Evolutionary conservation across 2,113 vertebrate genomes (phyloP).

Genomic region (Prolemur simus): DNA sequence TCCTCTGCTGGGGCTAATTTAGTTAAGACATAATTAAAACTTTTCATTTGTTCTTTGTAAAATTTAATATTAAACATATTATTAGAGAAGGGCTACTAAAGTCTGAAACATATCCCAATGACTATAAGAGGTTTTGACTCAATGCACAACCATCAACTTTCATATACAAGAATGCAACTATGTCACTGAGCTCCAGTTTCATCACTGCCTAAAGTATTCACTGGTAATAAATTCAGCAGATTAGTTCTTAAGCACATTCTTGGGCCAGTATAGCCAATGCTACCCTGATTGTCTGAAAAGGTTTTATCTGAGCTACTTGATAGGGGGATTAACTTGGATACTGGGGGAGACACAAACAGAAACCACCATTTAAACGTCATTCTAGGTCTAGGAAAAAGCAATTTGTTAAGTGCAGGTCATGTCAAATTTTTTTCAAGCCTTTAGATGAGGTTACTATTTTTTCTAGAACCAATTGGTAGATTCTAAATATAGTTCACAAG

Average conservation of each 20-base stretch:
- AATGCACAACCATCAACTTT: not conserved
- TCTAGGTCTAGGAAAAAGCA: conserved; percentile 39
- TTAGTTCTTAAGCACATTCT: conserved; percentile 43
- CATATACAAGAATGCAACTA: not conserved
- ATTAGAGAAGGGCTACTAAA: not conserved
- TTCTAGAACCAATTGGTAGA: not conserved
- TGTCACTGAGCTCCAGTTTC: not conserved
- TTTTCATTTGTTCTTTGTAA: conserved; percentile 34
- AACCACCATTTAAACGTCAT: conserved; percentile 18
- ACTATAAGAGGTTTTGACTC: not conserved
- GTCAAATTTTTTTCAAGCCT: conserved; percentile 25
- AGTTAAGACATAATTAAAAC: conserved; percentile 31
- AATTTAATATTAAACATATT: not conserved
- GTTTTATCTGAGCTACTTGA: conserved; percentile 39
- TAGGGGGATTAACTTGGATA: conserved; percentile 30
- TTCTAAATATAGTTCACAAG: conserved; percentile 19
- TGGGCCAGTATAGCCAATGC: not conserved
- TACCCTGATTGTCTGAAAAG: not conserved
- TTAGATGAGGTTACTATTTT: conserved; percentile 31
- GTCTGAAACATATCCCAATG: not conserved
- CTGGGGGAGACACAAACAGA: not conserved
- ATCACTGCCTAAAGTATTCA: not conserved
- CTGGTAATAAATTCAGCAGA: conserved; percentile 22
- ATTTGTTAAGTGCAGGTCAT: conserved; percentile 26
- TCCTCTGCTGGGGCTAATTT: conserved; percentile 5